Evolutionary conservation across 2,113 vertebrate species (phyloP), one percentile per base, ranked within the genome.

Genomic region (Silurus asotus): DNA sequence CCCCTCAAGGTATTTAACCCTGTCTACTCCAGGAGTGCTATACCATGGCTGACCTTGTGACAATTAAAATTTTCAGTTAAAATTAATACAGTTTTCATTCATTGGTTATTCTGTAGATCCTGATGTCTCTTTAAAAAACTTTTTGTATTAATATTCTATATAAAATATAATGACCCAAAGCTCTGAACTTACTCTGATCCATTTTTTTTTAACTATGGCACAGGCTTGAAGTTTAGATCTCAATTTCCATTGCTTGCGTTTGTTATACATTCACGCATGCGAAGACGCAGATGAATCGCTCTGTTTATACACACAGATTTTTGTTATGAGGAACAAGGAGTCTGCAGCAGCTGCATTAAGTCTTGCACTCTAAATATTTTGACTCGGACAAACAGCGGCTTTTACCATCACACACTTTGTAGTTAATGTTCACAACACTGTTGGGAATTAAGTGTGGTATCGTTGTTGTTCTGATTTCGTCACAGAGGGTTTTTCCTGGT

Each of bases 331-430:
- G 37, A 83, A 83, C 81, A 83, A 56, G 64, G 7, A 72, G 15
- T 56, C 25, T 72, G 58, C 67, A 45, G 28, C 51, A 70, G 82
- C n/a, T 70, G 17, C 45, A 72, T 72, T 58, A 23, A 25, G 19
- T 45, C 19, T 58, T 55, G 28, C 51, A n/a, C 15, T 72, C 15
- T 83, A 83, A 83, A 83, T 72, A 83, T 72, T 83, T 72, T 59
- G 67, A 83, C 65, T 48, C 3, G 59, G 51, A 83, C 28, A 20
- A 58, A 58, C 67, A 72, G 64, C 59, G 72, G 37, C 61, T 6
- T 82, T 81, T 81, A 81, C 61, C 45, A 64, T 65, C 28, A 83
- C 14, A n/a, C 53, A 45, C 17, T n/a, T n/a, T 65, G 11, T 20
- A 8, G 17, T 72, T 74, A 59, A 48, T 70, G 25, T 72, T 83